phyloP scores from a whole-genome alignment of 2,113 vertebrate genomes.

The Zosterops japonicus region DNA sequence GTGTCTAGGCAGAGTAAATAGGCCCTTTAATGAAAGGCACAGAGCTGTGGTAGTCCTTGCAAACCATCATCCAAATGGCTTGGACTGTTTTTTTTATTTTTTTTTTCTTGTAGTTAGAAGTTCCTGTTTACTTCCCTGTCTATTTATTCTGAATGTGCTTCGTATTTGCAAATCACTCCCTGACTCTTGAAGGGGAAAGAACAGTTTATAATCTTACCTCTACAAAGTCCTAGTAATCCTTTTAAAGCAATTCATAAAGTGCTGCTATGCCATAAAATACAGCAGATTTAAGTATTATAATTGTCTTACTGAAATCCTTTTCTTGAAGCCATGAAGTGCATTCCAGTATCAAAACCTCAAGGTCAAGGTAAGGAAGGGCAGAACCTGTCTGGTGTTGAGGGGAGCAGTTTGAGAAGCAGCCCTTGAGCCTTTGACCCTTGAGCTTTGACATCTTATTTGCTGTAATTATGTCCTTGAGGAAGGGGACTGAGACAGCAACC shows the following conservation, averaged over 20 bases:
- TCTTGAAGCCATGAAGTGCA: background rate
- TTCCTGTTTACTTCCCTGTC: background rate
- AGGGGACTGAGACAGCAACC: background rate
- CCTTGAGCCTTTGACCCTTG: fast-evolving
- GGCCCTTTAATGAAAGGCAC: background rate
- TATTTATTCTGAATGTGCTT: background rate
- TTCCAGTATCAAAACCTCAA: background rate
- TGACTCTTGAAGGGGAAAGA: background rate
- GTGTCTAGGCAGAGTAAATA: background rate
- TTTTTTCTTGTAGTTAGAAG: background rate
- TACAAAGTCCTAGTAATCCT: background rate
- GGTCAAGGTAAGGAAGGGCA: background rate
- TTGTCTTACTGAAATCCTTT: background rate
- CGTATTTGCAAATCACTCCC: background rate
- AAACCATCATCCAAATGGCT: background rate
- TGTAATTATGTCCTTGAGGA: background rate
- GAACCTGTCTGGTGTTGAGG: fast-evolving
- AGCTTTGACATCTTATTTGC: background rate
- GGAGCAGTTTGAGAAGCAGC: background rate
- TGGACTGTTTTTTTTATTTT: background rate
- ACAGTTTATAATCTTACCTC: background rate
- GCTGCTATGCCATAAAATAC: background rate
- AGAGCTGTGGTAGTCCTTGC: background rate
- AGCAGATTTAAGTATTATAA: background rate
- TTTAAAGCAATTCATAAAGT: background rate